Conservation (phyloP, 2,113 vertebrate species). For the Octodon degus region DNA sequence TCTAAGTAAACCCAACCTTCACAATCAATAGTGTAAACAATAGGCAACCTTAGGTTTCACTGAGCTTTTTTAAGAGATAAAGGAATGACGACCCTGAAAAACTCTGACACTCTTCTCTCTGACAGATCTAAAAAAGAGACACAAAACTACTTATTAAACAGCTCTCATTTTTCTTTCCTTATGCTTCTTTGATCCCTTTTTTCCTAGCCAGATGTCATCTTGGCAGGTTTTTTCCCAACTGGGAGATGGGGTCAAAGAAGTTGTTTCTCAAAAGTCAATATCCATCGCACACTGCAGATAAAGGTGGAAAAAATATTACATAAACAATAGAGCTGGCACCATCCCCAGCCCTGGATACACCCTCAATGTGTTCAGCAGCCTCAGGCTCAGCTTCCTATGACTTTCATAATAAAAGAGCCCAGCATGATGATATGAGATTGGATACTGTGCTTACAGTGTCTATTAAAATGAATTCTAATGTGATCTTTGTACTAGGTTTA, state of each 20-base stretch:
- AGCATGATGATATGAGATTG: conserved; percentile 62
- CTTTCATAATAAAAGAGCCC: conserved; percentile 77
- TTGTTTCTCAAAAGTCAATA: conserved; percentile 76
- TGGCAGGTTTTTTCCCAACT: conserved; percentile 55
- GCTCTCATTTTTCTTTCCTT: conserved; percentile 48
- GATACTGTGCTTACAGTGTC: conserved; percentile 53
- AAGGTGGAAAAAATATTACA: conserved; percentile 75
- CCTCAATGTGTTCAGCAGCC: conserved; percentile 63
- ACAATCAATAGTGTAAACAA: neutral
- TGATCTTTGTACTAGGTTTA: conserved; percentile 74
- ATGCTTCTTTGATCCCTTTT: conserved; percentile 49
- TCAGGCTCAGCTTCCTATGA: conserved; percentile 66
- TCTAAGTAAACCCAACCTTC: neutral
- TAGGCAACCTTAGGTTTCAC: neutral
- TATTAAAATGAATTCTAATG: conserved; percentile 74
- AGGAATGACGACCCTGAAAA: neutral
- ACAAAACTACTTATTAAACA: neutral
- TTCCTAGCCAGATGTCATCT: conserved; percentile 68
- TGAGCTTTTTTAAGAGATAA: neutral
- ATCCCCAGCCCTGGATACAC: conserved; percentile 69
- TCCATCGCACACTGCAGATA: conserved; percentile 64
- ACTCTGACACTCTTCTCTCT: neutral
- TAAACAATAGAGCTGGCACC: conserved; percentile 79
- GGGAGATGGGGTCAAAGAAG: conserved; percentile 64
- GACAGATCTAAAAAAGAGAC: conserved; percentile 9